Base-by-base conservation (phyloP, 2,113 vertebrate species). In the Pandion haliaetus region DNA sequence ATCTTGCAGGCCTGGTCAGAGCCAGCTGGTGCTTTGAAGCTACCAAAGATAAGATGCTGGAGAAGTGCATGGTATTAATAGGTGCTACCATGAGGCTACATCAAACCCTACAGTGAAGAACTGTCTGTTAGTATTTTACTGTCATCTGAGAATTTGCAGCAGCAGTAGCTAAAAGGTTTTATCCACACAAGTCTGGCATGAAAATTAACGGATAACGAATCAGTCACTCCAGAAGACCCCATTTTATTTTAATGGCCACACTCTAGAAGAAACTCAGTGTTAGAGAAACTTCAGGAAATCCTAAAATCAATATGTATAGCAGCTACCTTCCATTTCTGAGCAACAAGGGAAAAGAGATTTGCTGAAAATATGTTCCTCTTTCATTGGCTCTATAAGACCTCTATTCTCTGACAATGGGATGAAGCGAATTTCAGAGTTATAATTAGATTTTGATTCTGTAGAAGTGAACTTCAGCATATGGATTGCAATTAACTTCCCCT, bases 361-460 rank as follows among this genome's bases (percentile, higher is more conserved):
- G 9, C 47, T 93, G 77, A 82, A 88, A 86, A 80, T 73, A 31
- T 40, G 20, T 58, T 85, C 34, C 23, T 78, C 67, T 86, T 44
- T 78, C 71, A 63, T 2, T 55, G 44, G 4, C 10, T 87, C 9
- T 52, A 2, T 62, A 65, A 88, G 65, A 26, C 44, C 21, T 86
- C 42, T 81, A 4, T 78, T 93, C 36, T 87, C 50, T 92, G 66
- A 81, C 95, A 91, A 85, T 17, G 10, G 26, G 47, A 89, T 21
- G 28, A 76, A 82, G 29, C 2, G 6, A 55, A 95, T 94, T 95
- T 90, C 54, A 90, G 59, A 84, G 45, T 93, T 94, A 69, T 84
- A 96, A 96, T 95, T 96, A 77, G 76, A 78, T 94, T 97, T 96
- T 92, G 65, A 74, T 94, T 84, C 79, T 63, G 16, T 78, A 80